A percentile compares a stretch with the other conserved stretches of the same genome.
Conservation (phyloP, 2,888 invertebrate species). For the Mayetiola destructor region DNA sequence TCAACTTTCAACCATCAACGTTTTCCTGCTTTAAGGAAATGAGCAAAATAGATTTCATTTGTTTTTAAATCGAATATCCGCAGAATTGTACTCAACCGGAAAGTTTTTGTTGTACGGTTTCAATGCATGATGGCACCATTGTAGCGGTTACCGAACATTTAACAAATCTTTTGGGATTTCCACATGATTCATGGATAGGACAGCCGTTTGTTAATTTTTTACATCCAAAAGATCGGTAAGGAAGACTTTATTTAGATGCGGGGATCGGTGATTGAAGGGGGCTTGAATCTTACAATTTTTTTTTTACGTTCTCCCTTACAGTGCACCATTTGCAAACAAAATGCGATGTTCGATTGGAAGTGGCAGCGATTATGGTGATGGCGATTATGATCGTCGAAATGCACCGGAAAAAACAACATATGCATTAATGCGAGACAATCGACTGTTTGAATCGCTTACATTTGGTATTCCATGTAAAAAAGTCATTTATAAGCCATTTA, state of each 20-base stretch:
- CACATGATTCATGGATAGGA: conserved; percentile 72
- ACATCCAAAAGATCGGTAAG: conserved; percentile 49
- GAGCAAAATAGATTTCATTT: no score
- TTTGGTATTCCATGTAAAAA: conserved; percentile 46
- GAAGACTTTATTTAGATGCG: neutral
- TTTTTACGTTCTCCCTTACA: neutral
- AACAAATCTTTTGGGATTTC: conserved; percentile 56
- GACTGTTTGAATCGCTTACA: conserved; percentile 43
- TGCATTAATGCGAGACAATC: conserved; percentile 53
- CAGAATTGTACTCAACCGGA: no score
- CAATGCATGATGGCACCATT: conserved; percentile 70
- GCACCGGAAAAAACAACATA: conserved; percentile 39
- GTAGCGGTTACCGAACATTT: conserved; percentile 58
- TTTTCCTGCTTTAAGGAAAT: no score
- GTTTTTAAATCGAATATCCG: no score
- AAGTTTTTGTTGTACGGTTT: conserved; percentile 65
- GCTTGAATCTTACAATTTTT: no score
- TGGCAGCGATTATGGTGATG: no score
- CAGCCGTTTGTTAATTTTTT: conserved; percentile 76
- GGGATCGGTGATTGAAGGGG: no score
- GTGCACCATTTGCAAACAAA: neutral
- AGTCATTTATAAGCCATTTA: conserved; percentile 54
- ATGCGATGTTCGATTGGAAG: no score
- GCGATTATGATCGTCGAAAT: conserved; percentile 29
- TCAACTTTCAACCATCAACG: no score